These are phyloP conservation scores for Pangasius djambal DNA, from an alignment of 2,797 vertebrate genomes.

Conservation along the genomic window DNA sequence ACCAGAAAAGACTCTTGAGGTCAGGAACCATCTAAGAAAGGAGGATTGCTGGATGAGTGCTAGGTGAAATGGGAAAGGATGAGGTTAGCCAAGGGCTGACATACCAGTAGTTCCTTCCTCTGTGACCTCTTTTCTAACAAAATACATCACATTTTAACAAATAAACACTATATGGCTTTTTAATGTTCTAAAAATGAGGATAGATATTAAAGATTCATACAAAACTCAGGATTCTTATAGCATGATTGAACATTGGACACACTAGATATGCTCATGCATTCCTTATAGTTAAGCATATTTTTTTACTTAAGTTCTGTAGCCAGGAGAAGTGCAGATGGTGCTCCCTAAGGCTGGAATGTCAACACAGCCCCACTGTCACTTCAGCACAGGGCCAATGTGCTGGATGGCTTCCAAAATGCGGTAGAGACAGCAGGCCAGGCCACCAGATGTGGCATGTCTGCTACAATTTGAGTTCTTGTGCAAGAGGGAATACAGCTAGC, in stretches of 20 bases:
- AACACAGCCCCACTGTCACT: slow-evolving; percentile 64
- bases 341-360: slow-evolving; percentile 49
- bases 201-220: neutral
- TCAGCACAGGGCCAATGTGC: slow-evolving; percentile 49
- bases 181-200: neutral
- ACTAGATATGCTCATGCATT: slow-evolving; percentile 11
- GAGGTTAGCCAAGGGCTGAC: slow-evolving; percentile 43
- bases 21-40: slow-evolving; percentile 8
- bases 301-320: slow-evolving; percentile 24
- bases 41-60: slow-evolving; percentile 20
- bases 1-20: slow-evolving; percentile 23
- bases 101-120: slow-evolving; percentile 25
- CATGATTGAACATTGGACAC: slow-evolving; percentile 1
- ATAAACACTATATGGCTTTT: neutral
- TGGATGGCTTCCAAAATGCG: slow-evolving; percentile 69
- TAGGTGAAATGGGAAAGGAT: slow-evolving; percentile 21
- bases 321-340: slow-evolving; percentile 48
- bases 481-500: slow-evolving; percentile 62
- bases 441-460: slow-evolving; percentile 74
- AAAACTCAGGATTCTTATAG: neutral
- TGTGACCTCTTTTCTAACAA: neutral
- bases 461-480: slow-evolving; percentile 60
- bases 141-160: neutral
- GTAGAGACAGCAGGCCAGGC: slow-evolving; percentile 67
- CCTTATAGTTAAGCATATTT: slow-evolving; percentile 13